Evolutionary conservation across 2,797 vertebrate species (phyloP).

Genomic region (Luscinia megarhynchos): DNA sequence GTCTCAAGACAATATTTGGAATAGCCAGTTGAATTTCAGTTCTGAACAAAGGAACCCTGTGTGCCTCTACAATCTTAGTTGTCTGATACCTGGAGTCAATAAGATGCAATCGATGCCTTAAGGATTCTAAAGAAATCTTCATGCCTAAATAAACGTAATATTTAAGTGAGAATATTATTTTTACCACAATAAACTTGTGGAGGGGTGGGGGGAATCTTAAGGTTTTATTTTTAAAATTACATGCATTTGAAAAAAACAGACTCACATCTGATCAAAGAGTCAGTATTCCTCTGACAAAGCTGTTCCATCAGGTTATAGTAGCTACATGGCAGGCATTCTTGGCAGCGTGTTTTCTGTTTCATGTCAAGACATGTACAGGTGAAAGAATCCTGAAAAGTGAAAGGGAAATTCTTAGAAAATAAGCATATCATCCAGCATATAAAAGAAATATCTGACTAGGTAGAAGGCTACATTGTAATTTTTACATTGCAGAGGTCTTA

Average conservation of each 20-base stretch:
- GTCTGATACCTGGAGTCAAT: slow-evolving; percentile 63
- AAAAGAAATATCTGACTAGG: not conserved
- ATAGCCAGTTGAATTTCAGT: slow-evolving; percentile 82
- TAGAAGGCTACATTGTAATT: not conserved
- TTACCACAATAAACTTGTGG: not conserved
- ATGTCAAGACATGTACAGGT: slow-evolving; percentile 78
- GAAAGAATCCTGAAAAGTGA: slow-evolving; percentile 75
- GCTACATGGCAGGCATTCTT: slow-evolving; percentile 81
- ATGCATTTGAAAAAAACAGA: not conserved
- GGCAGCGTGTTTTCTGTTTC: slow-evolving; percentile 85
- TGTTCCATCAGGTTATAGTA: slow-evolving; percentile 84
- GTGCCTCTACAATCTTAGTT: slow-evolving; percentile 19
- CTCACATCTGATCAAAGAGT: slow-evolving; percentile 84
- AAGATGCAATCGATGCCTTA: slow-evolving; percentile 77
- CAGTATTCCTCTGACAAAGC: slow-evolving; percentile 84
- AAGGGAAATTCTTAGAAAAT: not conserved
- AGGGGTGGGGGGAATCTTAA: rapidly evolving
- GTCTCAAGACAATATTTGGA: slow-evolving; percentile 82
- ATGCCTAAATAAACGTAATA: slow-evolving; percentile 71
- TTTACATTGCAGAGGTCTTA: slow-evolving; percentile 26
- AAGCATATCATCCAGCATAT: not conserved
- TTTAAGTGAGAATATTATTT: not conserved
- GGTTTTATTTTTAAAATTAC: not conserved
- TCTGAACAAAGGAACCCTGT: slow-evolving; percentile 77
- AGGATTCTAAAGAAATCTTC: slow-evolving; percentile 79